Conservation (phyloP, 2,797 vertebrate species). For the Calcarius lapponicus region DNA sequence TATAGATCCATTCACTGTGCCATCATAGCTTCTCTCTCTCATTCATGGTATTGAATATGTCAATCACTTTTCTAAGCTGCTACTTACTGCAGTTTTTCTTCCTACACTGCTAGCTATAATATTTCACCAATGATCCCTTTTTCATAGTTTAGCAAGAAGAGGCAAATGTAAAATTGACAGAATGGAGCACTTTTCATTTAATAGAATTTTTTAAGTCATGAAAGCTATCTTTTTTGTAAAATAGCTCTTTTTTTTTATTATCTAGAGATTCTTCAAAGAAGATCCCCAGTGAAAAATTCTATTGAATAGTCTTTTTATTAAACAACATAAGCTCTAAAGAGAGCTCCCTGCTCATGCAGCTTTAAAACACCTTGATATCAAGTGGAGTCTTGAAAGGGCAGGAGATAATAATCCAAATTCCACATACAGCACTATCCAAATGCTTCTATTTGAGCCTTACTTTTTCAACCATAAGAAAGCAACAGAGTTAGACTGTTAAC, state of each 20-base stretch:
- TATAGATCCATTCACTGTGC: not conserved
- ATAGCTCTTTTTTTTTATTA: not conserved
- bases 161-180: not conserved
- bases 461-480: not conserved
- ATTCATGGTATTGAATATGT: not conserved
- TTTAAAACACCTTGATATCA: slow-evolving; percentile 29
- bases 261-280: slow-evolving; percentile 20
- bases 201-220: not conserved
- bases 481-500: not conserved
- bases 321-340: slow-evolving; percentile 27
- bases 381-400: slow-evolving; percentile 30
- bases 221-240: slow-evolving; percentile 11
- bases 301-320: slow-evolving; percentile 34
- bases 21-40: not conserved
- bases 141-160: not conserved
- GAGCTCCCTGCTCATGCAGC: not conserved
- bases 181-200: slow-evolving; percentile 5
- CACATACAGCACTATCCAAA: not conserved
- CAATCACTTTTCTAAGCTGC: not conserved
- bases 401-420: slow-evolving; percentile 41
- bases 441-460: not conserved
- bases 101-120: not conserved
- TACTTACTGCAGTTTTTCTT: not conserved
- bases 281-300: slow-evolving; percentile 7
- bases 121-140: not conserved